Evolutionary conservation across 2,888 invertebrate species (phyloP).

Genomic region (Steinernema scapterisci): DNA sequence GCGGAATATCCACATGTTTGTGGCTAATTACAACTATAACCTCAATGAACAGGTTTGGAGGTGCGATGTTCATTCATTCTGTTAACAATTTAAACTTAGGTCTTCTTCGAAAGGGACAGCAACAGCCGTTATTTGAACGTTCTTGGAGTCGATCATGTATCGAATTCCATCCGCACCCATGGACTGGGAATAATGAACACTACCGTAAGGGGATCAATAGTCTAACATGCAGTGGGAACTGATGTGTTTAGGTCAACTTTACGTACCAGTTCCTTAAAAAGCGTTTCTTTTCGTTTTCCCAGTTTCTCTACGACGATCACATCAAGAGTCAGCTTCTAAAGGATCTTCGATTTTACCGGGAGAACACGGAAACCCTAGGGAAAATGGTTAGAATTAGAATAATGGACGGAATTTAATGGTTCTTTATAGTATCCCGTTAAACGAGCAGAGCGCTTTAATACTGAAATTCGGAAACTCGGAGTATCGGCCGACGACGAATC

Average conservation of each 20-base stretch:
- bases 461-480: conserved; percentile 85
- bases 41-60: conserved; percentile 70
- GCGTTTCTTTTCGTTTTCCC: conserved; percentile 90
- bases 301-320: conserved; percentile 95
- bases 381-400: conserved; percentile 71
- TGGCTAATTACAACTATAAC: conserved; percentile 89
- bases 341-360: conserved; percentile 77
- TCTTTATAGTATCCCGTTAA: conserved; percentile 77
- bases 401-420: not conserved
- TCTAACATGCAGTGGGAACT: not conserved
- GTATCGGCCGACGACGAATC: conserved; percentile 81
- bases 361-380: conserved; percentile 75
- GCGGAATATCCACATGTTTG: conserved; percentile 92
- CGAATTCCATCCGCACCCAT: conserved; percentile 94
- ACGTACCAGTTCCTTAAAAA: conserved; percentile 80
- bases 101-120: conserved; percentile 86
- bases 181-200: conserved; percentile 95
- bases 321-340: conserved; percentile 91
- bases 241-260: conserved; percentile 69
- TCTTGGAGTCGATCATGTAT: conserved; percentile 90
- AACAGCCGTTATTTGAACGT: conserved; percentile 91
- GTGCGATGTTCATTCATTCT: not conserved
- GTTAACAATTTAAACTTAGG: conserved; percentile 68
- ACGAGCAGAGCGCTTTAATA: conserved; percentile 89
- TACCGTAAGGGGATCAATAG: conserved; percentile 73